Conservation (phyloP, 2,888 invertebrate species). For the Nemoura dubitans region DNA sequence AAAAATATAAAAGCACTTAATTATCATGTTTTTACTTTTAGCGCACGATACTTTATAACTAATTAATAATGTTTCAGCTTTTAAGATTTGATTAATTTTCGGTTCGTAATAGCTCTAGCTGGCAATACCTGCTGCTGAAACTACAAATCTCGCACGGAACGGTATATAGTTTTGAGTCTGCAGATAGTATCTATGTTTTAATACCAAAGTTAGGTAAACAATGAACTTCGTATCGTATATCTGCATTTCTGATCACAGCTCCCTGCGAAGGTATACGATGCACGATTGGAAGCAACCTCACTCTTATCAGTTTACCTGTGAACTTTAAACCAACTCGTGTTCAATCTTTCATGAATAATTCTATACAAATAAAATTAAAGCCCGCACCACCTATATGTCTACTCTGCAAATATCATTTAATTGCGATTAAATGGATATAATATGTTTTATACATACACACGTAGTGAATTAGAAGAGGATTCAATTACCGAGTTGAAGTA, state of each 20-base stretch:
- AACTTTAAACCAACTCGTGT: not conserved
- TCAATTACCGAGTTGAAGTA: not conserved
- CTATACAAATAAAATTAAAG: not conserved
- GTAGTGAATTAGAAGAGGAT: not conserved
- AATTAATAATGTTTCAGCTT: too few relatives aligned
- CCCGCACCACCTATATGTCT: not conserved
- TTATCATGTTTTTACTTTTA: too few relatives aligned
- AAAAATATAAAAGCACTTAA: too few relatives aligned
- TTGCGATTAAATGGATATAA: not conserved
- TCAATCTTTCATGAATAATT: not conserved
- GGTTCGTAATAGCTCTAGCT: too few relatives aligned
- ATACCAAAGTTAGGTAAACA: not conserved
- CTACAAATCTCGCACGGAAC: too few relatives aligned
- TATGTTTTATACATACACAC: not conserved
- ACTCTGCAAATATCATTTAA: not conserved
- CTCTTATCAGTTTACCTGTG: not conserved
- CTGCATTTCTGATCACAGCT: not conserved
- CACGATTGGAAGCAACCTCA: not conserved
- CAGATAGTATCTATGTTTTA: not conserved
- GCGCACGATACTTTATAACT: too few relatives aligned
- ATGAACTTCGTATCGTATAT: not conserved
- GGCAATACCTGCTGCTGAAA: too few relatives aligned
- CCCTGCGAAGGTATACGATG: not conserved
- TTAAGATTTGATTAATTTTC: too few relatives aligned
- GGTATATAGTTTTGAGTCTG: not conserved